Evolutionary conservation across 2,113 vertebrate species (phyloP), one percentile per base, ranked within the genome.

Genomic region (Morone chrysops): DNA sequence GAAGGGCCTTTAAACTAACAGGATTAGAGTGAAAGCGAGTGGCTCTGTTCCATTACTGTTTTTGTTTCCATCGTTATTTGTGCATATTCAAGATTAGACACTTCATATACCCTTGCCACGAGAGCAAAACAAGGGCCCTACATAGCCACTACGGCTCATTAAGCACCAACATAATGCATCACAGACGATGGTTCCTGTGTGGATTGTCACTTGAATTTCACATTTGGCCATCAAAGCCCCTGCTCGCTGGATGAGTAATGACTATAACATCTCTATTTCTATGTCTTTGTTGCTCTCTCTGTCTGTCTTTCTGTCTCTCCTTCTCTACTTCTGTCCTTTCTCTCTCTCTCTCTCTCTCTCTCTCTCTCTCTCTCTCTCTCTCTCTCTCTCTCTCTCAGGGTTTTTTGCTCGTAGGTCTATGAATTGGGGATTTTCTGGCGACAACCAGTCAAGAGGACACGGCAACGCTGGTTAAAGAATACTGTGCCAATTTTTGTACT

Each of bases 401-500:
- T 96, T 82, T 96, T 96, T 92, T 96, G 95, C 89, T 94, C 91
- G 13, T 96, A 95, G 89, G 87, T 87, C 40, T 9, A 7, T 60
- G 56, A 87, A 85, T 80, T 45, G 12, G 69, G 14, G 74, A 50
- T 73, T 86, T 86, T 89, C 76, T 62, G 85, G 84, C 70, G n/a
- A 73, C 72, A 78, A 83, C 83, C 83, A 80, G 71, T 85, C 68
- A 70, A 74, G 85, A 89, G 69, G 89, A 80, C 67, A 45, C 78
- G 43, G 78, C 81, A 51, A 72, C 69, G 66, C 91, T 87, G 91
- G 83, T 92, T 92, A 61, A 86, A 93, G 75, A 94, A 95, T 94
- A 96, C 94, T 95, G 94, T 96, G 94, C 93, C 93, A 94, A 95
- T 86, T 95, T 96, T 95, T 94, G 74, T 94, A 93, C 85, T 92